phyloP scores from a whole-genome alignment of 2,888 invertebrate genomes.

The Dexiosoma caninum region DNA sequence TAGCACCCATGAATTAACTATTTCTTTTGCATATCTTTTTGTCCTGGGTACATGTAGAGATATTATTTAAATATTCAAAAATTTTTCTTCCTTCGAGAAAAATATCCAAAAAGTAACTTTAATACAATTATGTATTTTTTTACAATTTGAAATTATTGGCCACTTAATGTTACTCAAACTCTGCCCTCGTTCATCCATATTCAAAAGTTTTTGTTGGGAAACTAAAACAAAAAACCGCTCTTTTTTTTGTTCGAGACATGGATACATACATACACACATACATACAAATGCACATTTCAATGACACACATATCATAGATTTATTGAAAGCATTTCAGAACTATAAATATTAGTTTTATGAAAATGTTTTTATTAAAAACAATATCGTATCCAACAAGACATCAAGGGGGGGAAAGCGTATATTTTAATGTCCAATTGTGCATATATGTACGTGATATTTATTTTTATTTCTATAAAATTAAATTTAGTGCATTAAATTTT shows the following conservation, averaged over 20 bases:
- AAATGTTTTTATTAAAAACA: not conserved
- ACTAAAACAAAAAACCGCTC: not conserved
- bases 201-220: not conserved
- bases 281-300: not conserved
- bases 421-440: not conserved
- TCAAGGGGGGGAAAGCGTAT: not conserved
- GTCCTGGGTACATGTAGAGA: too few relatives aligned
- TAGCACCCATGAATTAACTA: too few relatives aligned
- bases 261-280: not conserved
- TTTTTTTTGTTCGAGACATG: not conserved
- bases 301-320: not conserved
- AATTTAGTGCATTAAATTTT: not conserved
- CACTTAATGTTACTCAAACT: slow-evolving; percentile 5
- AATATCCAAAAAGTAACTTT: too few relatives aligned
- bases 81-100: too few relatives aligned
- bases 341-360: not conserved
- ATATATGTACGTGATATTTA: not conserved
- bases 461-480: not conserved
- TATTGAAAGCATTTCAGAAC: not conserved
- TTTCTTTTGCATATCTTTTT: too few relatives aligned
- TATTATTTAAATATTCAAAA: too few relatives aligned
- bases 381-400: not conserved
- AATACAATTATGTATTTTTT: not conserved
- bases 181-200: slow-evolving; percentile 14
- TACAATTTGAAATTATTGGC: not conserved